Evolutionary conservation across 2,888 invertebrate genomes (phyloP), one percentile per base, ranked within the genome.

Genomic region (Drosophila falleni): DNA sequence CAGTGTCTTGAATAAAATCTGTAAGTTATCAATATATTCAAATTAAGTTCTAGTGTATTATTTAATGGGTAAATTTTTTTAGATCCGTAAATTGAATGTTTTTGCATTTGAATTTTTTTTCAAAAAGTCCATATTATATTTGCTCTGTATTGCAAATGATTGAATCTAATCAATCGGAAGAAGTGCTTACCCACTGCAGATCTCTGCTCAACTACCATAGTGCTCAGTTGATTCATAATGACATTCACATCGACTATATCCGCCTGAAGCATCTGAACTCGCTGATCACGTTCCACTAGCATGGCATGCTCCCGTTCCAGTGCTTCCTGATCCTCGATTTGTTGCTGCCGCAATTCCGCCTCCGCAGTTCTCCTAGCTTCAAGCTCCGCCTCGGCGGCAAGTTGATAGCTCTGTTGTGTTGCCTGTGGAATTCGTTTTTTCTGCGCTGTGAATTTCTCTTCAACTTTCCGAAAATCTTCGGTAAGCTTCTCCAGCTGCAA

Each of bases 1-100:
- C 95, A 93, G 95, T 95, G 83, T 95, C 95, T 91, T 97, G 97
- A 80, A 98, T 97, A 6, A 96, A 95, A 92, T 97, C 98, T 98
- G 93, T 26, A 29, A 10, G 9, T 46, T 0, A 29, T 29, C 29
- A 8, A 1, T 26, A 10, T 11, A 51, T 41, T 15, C 6, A 2
- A 35, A 49, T 31, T 5, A 29, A 31, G 3, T 31, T 29, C 10
- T 23, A 23, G 23, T 23, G 19, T 1, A 19, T 19, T 19, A 2
- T 19, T 19, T 19, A 19, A 19, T 19, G 19, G 19, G 1, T 19
- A 1, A 19, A 19, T 19, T 19, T 19, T 19, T 19, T 19, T 19
- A 19, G 2, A 19, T 19, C 19, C 19, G 19, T 19, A n/a, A n/a
- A n/a, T n/a, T n/a, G n/a, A n/a, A 19, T 19, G 23, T 23, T 23